Conservation (phyloP, 2,888 invertebrate genomes). For the Eristalinus sepulchralis region DNA sequence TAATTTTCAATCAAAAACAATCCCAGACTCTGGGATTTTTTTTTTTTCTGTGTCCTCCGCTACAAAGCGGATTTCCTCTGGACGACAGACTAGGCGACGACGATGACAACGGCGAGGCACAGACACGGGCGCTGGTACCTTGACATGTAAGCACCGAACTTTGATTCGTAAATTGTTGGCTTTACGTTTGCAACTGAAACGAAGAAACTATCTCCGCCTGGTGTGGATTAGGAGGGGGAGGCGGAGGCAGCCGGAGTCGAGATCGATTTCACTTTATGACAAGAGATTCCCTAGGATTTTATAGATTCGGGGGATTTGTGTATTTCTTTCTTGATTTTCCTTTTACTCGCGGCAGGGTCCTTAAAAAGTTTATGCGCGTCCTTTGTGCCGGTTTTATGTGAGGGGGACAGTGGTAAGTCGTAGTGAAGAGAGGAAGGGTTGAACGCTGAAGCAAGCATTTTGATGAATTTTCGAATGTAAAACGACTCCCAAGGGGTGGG, state of each 20-base stretch:
- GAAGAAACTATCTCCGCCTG: background rate
- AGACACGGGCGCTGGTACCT: background rate
- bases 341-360: background rate
- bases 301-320: slow-evolving; percentile 3
- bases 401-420: background rate
- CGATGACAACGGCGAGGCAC: too few relatives aligned
- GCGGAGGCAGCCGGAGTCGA: background rate
- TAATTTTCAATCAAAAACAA: slow-evolving; percentile 10
- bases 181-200: slow-evolving; percentile 3
- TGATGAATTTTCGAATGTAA: background rate
- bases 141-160: slow-evolving; percentile 1
- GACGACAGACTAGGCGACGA: background rate
- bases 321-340: background rate
- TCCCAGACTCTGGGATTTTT: background rate
- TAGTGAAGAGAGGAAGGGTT: background rate
- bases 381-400: background rate
- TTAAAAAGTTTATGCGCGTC: background rate
- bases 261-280: slow-evolving; percentile 7
- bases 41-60: background rate
- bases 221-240: background rate
- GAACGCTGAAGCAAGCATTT: background rate
- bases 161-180: slow-evolving; percentile 5
- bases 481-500: background rate
- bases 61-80: background rate
- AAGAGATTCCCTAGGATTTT: slow-evolving; percentile 1